Evolutionary conservation across 1,140 invertebrate genomes (phyloP).

Genomic region (Apis mellifera): Amel_HAv3.1 CM009946.2:1864001-1864500

Average conservation of each 20-base stretch:
- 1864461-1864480: too few relatives aligned
- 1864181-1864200: too few relatives aligned
- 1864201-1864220: too few relatives aligned
- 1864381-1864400: too few relatives aligned
- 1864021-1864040: not conserved
- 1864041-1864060: not conserved
- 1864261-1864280: too few relatives aligned
- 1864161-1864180: constrained; percentile 22
- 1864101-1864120: constrained; percentile 21
- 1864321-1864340: not conserved
- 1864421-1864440: too few relatives aligned
- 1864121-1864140: constrained; percentile 23
- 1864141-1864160: constrained; percentile 2
- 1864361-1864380: not conserved
- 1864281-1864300: not conserved
- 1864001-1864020: not conserved
- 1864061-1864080: constrained; percentile 18
- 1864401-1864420: too few relatives aligned
- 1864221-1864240: not conserved
- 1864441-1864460: too few relatives aligned
- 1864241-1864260: not conserved
- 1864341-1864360: too few relatives aligned
- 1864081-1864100: constrained; percentile 40
- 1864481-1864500: too few relatives aligned
- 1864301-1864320: not conserved